phyloP scores from a whole-genome alignment of 2,113 vertebrate genomes.

The Channa maculata region DNA sequence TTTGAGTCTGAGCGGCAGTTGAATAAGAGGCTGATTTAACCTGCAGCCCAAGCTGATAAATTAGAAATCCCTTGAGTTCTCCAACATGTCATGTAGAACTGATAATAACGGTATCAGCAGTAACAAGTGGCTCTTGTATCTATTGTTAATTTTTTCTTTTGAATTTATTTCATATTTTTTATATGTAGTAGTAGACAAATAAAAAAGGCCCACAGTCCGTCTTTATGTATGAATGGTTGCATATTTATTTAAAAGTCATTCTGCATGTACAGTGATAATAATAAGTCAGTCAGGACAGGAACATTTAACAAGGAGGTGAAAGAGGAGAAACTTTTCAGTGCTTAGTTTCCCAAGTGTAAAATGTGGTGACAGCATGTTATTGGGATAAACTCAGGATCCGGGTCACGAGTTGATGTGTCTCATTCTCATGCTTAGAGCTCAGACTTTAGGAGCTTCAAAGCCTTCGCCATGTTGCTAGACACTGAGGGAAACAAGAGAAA shows the following conservation, averaged over 20 bases:
- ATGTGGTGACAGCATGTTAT: slow-evolving; percentile 22
- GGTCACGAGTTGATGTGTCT: neutral
- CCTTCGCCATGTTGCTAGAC: slow-evolving; percentile 80
- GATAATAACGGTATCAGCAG: too few relatives aligned
- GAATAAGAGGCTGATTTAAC: too few relatives aligned
- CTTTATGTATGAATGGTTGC: slow-evolving; percentile 15
- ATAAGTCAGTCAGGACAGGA: slow-evolving; percentile 19
- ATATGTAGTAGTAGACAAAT: neutral
- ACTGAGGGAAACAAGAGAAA: slow-evolving; percentile 64
- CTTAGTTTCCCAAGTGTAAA: slow-evolving; percentile 60
- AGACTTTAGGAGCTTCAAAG: slow-evolving; percentile 83
- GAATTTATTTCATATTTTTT: too few relatives aligned
- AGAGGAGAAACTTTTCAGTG: slow-evolving; percentile 65
- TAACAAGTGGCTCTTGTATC: too few relatives aligned
- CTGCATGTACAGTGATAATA: slow-evolving; percentile 46
- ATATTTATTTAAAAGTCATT: slow-evolving; percentile 76
- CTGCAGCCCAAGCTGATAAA: too few relatives aligned
- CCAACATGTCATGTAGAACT: too few relatives aligned
- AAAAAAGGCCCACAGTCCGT: neutral
- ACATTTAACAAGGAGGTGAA: slow-evolving; percentile 27
- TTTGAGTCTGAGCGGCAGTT: too few relatives aligned
- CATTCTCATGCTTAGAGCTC: slow-evolving; percentile 75
- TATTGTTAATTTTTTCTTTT: too few relatives aligned
- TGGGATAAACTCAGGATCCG: slow-evolving; percentile 1
- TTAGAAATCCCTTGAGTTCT: too few relatives aligned